Percentiles rank a stretch among this genome's conserved stretches.
These are phyloP conservation scores for Papilio xuthus DNA, from an alignment of 1,140 invertebrate species.

Conservation along the genomic window DNA sequence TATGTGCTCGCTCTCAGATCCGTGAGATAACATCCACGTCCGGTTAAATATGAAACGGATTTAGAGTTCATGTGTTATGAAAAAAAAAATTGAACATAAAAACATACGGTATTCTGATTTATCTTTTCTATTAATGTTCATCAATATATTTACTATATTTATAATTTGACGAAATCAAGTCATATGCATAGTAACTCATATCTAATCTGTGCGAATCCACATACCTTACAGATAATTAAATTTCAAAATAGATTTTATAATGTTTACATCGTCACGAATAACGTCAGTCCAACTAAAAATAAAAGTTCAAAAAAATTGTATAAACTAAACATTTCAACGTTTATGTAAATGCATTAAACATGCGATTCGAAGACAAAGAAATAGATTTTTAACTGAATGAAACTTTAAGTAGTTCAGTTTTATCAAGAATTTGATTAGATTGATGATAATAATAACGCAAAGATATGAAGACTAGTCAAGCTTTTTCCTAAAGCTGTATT, in stretches of 20 bases:
- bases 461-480: too few species aligned
- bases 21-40: constrained; percentile 11
- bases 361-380: not conserved
- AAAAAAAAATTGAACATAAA: not conserved
- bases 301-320: constrained; percentile 1
- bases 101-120: not conserved
- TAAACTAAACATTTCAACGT: constrained; percentile 11
- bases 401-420: too few species aligned
- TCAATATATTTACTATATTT: not conserved
- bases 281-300: constrained; percentile 14
- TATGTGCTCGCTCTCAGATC: not conserved
- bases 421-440: too few species aligned
- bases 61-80: constrained; percentile 1
- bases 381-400: not conserved
- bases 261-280: constrained; percentile 9
- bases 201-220: not conserved
- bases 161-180: not conserved
- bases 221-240: constrained; percentile 13
- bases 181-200: not conserved
- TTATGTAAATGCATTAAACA: not conserved
- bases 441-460: too few species aligned
- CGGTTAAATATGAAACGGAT: constrained; percentile 17
- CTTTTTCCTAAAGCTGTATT: not conserved
- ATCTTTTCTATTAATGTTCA: not conserved
- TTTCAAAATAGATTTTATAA: constrained; percentile 15